phyloP scores from a whole-genome alignment of 2,888 invertebrate species.

The Epirrita christyi region DNA sequence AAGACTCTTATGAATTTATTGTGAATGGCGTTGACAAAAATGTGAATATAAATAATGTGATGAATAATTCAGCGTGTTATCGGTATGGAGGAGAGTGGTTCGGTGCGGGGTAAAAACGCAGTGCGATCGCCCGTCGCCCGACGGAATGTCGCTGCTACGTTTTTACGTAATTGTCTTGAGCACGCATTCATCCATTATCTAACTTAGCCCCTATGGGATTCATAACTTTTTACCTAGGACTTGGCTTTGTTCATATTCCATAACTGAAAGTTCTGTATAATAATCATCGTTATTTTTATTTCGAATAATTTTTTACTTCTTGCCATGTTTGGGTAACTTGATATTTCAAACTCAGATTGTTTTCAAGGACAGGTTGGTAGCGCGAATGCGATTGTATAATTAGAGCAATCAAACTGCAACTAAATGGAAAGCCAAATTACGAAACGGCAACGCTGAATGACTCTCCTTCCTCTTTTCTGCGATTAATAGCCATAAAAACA shows the following conservation, averaged over 20 bases:
- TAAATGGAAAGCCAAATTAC: constrained; percentile 22
- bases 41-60: constrained; percentile 82
- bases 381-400: constrained; percentile 16
- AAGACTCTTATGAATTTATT: constrained; percentile 81
- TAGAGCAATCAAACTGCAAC: constrained; percentile 21
- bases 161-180: constrained; percentile 82
- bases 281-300: constrained; percentile 28
- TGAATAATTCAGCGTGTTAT: constrained; percentile 84
- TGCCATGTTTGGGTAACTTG: constrained; percentile 25
- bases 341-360: constrained; percentile 23
- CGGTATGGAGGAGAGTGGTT: constrained; percentile 74
- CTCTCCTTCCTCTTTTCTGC: constrained; percentile 26
- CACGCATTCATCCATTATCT: constrained; percentile 84
- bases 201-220: constrained; percentile 46
- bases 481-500: constrained; percentile 34
- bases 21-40: constrained; percentile 83
- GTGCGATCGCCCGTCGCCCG: constrained; percentile 61
- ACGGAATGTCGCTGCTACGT: constrained; percentile 75
- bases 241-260: constrained; percentile 41
- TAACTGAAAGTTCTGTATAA: constrained; percentile 40
- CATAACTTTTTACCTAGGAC: constrained; percentile 43
- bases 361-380: constrained; percentile 21
- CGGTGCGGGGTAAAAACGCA: constrained; percentile 60
- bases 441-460: constrained; percentile 11
- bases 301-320: constrained; percentile 17